Percentiles rank a stretch among this genome's conserved stretches.
Conservation (phyloP, 2,797 vertebrate genomes). For the Leptodactylus fallax region DNA sequence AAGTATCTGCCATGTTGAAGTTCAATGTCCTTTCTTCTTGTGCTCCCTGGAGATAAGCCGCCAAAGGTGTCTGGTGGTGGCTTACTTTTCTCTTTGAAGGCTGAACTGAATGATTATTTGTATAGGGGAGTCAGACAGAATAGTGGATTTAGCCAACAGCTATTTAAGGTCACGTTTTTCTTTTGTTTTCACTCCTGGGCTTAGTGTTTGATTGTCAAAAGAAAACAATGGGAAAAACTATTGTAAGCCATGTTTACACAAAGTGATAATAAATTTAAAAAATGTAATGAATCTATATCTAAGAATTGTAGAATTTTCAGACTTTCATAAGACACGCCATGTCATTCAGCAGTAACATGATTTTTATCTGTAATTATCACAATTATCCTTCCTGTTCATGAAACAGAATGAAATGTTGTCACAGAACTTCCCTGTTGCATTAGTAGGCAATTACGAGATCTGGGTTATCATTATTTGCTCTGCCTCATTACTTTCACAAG, state of each 20-base stretch:
- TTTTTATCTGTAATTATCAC: constrained; percentile 9
- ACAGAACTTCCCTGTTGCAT: constrained; percentile 10
- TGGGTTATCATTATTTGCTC: constrained; percentile 8
- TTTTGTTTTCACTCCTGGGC: no score
- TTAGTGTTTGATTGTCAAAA: no score
- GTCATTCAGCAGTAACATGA: constrained; percentile 8
- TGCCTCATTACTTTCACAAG: constrained; percentile 5
- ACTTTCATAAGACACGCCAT: neutral
- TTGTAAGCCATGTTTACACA: neutral
- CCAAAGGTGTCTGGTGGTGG: no score
- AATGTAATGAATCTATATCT: neutral
- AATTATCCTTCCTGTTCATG: constrained; percentile 14
- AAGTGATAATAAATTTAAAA: neutral
- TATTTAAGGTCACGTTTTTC: no score
- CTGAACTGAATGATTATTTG: no score
- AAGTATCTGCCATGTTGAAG: no score
- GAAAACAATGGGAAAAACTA: neutral
- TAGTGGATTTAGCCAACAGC: no score
- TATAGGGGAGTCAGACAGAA: no score
- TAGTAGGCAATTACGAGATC: constrained; percentile 1
- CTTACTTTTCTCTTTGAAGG: no score
- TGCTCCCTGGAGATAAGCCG: no score
- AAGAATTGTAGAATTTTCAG: neutral
- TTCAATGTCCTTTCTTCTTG: no score
- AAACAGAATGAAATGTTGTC: constrained; percentile 5